Conservation (phyloP, 2,113 vertebrate genomes). For the Elachura formosa region DNA sequence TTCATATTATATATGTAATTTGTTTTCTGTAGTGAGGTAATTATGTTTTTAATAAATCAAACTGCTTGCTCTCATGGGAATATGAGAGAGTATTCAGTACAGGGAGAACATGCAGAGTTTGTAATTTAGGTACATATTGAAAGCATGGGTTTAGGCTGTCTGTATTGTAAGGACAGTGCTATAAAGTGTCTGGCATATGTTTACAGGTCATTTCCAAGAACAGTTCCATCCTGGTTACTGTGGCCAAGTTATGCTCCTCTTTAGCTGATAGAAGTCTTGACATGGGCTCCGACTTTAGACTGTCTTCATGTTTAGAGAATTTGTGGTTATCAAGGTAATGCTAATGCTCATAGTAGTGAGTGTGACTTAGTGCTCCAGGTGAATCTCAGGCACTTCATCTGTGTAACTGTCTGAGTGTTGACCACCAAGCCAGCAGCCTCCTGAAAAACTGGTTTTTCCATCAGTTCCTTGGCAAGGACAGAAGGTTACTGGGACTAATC, state of each 20-base stretch:
- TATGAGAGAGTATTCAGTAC: background rate
- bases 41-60: background rate
- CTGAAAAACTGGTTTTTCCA: slow-evolving; percentile 1
- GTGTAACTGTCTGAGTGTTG: background rate
- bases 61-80: background rate
- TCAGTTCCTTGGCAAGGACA: slow-evolving; percentile 42
- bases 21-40: background rate
- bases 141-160: background rate
- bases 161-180: background rate
- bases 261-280: background rate
- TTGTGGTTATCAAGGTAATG: background rate
- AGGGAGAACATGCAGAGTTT: background rate
- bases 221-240: background rate
- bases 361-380: background rate
- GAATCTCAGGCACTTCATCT: background rate
- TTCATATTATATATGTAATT: background rate
- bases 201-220: background rate
- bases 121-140: background rate
- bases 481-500: slow-evolving; percentile 59
- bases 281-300: background rate
- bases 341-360: background rate
- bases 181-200: background rate
- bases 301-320: background rate
- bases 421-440: slow-evolving; percentile 21
- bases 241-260: background rate